These are phyloP conservation scores for Drosophila littoralis DNA, from an alignment of 1,140 invertebrate species.

Conservation along the genomic window DNA sequence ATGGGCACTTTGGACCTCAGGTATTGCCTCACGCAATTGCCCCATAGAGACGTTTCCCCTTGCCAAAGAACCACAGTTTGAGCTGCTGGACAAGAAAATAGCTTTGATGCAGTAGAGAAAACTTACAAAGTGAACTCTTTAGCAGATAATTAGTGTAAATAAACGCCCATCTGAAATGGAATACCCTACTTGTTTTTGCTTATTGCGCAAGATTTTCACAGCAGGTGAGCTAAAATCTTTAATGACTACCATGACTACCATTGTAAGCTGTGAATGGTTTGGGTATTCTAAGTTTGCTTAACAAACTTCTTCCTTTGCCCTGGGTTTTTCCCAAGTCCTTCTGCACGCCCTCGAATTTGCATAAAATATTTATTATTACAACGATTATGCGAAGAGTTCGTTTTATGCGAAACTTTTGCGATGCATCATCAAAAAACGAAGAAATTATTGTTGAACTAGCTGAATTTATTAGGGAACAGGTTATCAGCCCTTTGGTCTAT, in stretches of 20 bases:
- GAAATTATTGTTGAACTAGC: background rate
- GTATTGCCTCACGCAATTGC: background rate
- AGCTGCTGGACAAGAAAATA: constrained; percentile 22
- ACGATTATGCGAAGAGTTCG: constrained; percentile 32
- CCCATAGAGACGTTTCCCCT: background rate
- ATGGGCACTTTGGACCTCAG: background rate
- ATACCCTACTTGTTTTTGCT: constrained; percentile 38
- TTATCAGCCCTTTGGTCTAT: too few relatives aligned
- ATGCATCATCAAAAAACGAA: constrained; percentile 12
- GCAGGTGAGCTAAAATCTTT: constrained; percentile 50
- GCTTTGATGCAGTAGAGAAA: constrained; percentile 1
- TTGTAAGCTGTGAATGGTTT: background rate
- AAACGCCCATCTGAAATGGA: constrained; percentile 20
- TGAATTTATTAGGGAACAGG: too few relatives aligned
- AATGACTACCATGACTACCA: constrained; percentile 6
- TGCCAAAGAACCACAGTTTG: background rate
- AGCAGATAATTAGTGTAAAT: constrained; percentile 40
- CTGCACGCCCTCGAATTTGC: constrained; percentile 3
- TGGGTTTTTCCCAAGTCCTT: background rate
- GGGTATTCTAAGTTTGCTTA: constrained; percentile 13
- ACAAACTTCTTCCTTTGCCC: constrained; percentile 21
- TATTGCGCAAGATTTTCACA: constrained; percentile 55
- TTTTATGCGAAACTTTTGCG: constrained; percentile 18
- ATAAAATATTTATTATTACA: constrained; percentile 45
- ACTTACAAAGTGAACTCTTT: constrained; percentile 17